Percentiles rank a stretch among this genome's conserved stretches.
phyloP scores from a whole-genome alignment of 2,888 invertebrate genomes.

The Rotaria magnacalcarata region DNA sequence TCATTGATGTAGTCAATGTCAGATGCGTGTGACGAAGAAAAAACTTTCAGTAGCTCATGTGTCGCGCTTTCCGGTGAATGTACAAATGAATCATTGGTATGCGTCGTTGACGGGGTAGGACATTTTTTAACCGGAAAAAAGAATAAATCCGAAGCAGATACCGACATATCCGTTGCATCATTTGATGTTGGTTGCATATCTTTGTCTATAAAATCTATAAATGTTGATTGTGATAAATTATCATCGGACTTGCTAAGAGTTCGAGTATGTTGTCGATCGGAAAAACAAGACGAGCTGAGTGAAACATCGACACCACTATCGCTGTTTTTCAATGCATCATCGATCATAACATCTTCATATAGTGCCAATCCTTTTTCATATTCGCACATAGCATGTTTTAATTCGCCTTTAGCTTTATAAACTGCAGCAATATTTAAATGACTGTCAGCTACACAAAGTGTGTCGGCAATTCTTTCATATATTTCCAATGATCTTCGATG shows the following conservation, averaged over 20 bases:
- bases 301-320: neutral
- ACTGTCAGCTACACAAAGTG: neutral
- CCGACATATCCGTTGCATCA: neutral
- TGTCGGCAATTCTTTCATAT: neutral
- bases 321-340: neutral
- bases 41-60: neutral
- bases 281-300: neutral
- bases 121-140: neutral
- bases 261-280: neutral
- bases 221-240: neutral
- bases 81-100: neutral
- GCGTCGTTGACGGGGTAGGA: neutral
- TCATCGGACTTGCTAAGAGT: neutral
- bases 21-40: neutral
- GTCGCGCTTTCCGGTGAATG: neutral
- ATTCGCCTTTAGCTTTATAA: neutral
- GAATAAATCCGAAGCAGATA: neutral
- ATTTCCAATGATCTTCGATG: neutral
- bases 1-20: neutral
- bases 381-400: neutral
- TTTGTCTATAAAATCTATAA: neutral
- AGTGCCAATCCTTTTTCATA: neutral
- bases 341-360: neutral
- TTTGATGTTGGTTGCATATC: neutral
- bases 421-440: neutral